A percentile compares a stretch with the other conserved stretches of the same genome.
phyloP scores from a whole-genome alignment of 2,888 invertebrate genomes.

The Pandemis cinnamomeana region DNA sequence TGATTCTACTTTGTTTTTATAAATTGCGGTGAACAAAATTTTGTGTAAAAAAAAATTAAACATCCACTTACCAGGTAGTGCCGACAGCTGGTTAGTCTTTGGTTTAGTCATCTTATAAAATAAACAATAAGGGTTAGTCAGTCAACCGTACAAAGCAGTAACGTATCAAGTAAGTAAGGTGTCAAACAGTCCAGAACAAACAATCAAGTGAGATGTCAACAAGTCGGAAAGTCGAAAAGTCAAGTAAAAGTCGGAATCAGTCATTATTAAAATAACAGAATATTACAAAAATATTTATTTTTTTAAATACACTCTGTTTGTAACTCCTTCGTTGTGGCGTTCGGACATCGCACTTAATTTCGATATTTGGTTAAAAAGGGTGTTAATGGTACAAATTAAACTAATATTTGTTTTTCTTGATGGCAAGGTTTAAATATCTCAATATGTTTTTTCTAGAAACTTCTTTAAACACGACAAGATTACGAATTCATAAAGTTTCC shows the following conservation, averaged over 20 bases:
- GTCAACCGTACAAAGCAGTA: conserved; percentile 12
- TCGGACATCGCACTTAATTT: conserved; percentile 81
- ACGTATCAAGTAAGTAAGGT: background rate
- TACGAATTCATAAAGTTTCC: background rate
- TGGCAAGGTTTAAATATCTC: background rate
- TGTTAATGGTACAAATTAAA: conserved; percentile 16
- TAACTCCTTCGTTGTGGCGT: conserved; percentile 58
- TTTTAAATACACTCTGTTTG: conserved; percentile 59
- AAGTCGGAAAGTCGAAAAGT: conserved; percentile 47
- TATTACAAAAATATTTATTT: conserved; percentile 68
- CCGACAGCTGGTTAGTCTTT: background rate
- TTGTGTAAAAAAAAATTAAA: background rate
- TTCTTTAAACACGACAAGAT: background rate
- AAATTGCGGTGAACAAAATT: no score
- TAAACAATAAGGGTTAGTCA: conserved; percentile 31
- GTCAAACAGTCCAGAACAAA: conserved; percentile 35
- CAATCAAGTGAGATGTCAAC: conserved; percentile 78
- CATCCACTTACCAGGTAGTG: background rate
- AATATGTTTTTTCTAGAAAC: no score
- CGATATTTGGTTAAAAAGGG: conserved; percentile 35
- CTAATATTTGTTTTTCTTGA: background rate
- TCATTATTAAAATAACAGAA: conserved; percentile 54
- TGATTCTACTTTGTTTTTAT: no score
- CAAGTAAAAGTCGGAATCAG: conserved; percentile 46
- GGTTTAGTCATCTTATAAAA: conserved; percentile 7